Conservation (phyloP, 2,113 vertebrate genomes). For the Muntiacus reevesi region DNA sequence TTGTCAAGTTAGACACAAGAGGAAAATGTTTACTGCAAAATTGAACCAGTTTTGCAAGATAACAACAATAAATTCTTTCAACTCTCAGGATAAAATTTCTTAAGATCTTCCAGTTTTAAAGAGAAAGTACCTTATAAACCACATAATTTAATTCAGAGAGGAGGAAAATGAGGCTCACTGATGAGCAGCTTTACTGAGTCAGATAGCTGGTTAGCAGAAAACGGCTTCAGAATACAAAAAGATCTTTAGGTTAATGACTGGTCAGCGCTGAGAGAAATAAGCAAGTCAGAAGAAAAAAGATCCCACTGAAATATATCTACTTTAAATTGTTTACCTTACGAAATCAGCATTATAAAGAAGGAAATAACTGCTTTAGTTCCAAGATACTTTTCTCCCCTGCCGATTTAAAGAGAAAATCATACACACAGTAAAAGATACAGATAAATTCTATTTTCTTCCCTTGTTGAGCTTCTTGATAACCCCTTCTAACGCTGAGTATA, state of each 20-base stretch:
- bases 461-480: background rate
- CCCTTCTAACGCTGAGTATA: background rate
- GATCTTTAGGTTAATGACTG: background rate
- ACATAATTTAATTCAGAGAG: constrained; percentile 5
- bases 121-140: background rate
- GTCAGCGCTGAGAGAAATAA: background rate
- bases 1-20: background rate
- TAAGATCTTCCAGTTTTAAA: background rate
- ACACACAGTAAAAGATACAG: background rate
- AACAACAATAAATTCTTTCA: constrained; percentile 1
- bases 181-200: background rate
- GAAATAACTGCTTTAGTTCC: background rate
- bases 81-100: background rate
- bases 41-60: constrained; percentile 24
- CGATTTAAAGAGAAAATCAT: background rate
- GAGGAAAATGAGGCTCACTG: background rate
- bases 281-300: constrained; percentile 11
- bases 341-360: constrained; percentile 12
- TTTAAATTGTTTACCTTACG: background rate
- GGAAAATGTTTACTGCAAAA: background rate
- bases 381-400: background rate
- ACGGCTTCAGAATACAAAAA: constrained; percentile 5
- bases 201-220: background rate
- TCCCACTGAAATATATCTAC: background rate
- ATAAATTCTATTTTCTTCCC: background rate